Conservation (phyloP, 2,888 invertebrate species). For the Leptopilina myrica region DNA sequence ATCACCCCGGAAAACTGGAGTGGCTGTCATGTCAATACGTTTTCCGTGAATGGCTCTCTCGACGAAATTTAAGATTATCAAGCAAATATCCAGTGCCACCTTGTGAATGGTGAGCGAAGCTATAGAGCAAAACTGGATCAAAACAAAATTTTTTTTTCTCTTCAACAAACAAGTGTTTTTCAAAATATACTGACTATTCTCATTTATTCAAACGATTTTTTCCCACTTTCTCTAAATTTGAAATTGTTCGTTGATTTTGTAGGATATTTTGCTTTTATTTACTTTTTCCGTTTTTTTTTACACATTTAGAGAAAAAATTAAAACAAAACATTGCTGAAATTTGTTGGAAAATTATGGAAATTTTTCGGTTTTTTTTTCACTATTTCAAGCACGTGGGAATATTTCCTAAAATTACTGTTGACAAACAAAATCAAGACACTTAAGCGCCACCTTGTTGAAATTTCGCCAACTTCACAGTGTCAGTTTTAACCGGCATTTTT, state of each 20-base stretch:
- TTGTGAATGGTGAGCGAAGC: background rate
- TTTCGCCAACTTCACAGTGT: background rate
- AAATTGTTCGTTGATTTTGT: background rate
- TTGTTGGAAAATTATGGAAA: background rate
- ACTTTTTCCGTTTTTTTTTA: background rate
- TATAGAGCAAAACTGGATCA: background rate
- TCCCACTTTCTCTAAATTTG: background rate
- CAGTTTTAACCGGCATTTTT: background rate
- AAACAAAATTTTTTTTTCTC: background rate
- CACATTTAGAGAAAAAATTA: too few relatives aligned
- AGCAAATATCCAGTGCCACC: conserved; percentile 20
- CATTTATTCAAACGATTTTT: background rate
- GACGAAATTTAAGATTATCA: conserved; percentile 48
- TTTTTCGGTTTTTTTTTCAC: background rate
- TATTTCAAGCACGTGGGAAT: background rate
- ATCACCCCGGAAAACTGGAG: conserved; percentile 8
- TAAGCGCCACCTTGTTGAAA: conserved; percentile 26
- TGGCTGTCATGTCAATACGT: background rate
- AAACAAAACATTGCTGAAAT: too few relatives aligned
- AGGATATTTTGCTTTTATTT: background rate
- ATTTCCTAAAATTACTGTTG: conserved; percentile 32
- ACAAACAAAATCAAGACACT: conserved; percentile 39
- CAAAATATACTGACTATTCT: background rate
- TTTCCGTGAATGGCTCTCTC: conserved; percentile 61
- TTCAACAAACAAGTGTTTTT: background rate